Evolutionary conservation across 2,888 invertebrate species (phyloP), one percentile per base, ranked within the genome.

Genomic region (Aphodius sticticus): DNA sequence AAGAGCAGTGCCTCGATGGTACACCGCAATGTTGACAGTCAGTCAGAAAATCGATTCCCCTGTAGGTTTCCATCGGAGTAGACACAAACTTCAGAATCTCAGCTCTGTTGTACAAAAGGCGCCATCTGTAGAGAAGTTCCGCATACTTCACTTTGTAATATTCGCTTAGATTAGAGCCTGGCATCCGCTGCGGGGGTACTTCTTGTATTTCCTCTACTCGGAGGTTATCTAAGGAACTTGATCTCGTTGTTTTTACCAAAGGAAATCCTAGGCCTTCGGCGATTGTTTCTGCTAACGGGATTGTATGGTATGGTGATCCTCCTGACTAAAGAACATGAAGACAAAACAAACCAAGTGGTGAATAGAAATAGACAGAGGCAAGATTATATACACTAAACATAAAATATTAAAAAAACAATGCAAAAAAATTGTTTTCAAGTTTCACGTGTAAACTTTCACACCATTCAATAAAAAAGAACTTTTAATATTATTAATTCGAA

Each of bases 251-350:
- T 85, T 93, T 93, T 4, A 94, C 88, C 69, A 93, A 92, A 38
- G 94, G 93, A 81, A 95, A 91, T 80, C 93, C 94, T 93, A 95
- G 95, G 4, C 95, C 94, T 85, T 96, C 95, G 0, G 94, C 92
- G 82, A 93, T 93, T 26, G 95, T 94, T 86, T 97, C 96, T 26
- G 94, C 92, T 12, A 94, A 95, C 16, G 89, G 94, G 79, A 97
- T 95, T 6, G 97, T 97, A 87, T 95, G 96, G 89, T 97, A 97
- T 0, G 97, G 96, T 1, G 96, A 96, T n/a, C 94, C 94, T 79
- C 94, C 94, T 87, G 94, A 94, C 91, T 94, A 88, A 70, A 90
- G 82, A 36, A 77, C 26, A 69, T 70, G 15, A 26, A 77, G 4
- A 37, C 36, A 16, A 26, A 69, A 76, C 38, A 26, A 26, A 26